Conservation (phyloP, 2,888 invertebrate species). For the Xestoiulus laeticollis region DNA sequence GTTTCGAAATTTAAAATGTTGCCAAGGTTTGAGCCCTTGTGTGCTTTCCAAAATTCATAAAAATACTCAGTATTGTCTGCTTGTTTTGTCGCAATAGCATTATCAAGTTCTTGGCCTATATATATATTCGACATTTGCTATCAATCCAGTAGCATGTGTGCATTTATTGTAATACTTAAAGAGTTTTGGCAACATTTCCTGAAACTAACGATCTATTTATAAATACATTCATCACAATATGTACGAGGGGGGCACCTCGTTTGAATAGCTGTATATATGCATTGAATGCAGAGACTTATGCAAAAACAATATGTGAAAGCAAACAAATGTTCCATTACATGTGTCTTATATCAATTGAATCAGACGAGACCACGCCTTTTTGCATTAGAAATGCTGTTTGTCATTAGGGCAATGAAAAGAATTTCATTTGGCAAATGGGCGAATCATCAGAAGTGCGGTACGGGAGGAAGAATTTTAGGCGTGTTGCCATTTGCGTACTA, state of each 20-base stretch:
- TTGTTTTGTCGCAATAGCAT: not conserved
- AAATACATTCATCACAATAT: not conserved
- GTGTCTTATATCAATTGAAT: not conserved
- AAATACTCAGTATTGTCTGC: not conserved
- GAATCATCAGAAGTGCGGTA: not conserved
- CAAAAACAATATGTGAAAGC: not conserved
- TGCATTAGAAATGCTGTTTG: constrained; percentile 3
- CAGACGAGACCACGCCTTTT: not conserved
- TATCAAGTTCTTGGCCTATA: not conserved
- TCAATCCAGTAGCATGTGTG: constrained; percentile 10
- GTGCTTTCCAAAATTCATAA: not conserved
- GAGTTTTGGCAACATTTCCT: not conserved
- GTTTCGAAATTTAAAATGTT: not conserved
- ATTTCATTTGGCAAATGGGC: not conserved
- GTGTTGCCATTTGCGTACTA: not conserved
- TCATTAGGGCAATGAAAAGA: not conserved
- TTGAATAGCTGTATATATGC: not conserved
- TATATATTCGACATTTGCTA: not conserved
- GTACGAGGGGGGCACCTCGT: not conserved
- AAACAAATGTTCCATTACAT: not conserved
- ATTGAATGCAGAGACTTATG: not conserved
- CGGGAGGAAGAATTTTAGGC: not conserved
- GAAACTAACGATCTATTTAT: not conserved
- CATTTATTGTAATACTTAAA: not conserved
- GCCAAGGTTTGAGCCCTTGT: not conserved